Evolutionary conservation across 2,888 invertebrate genomes (phyloP).

Genomic region (Teleogryllus oceanicus): DNA sequence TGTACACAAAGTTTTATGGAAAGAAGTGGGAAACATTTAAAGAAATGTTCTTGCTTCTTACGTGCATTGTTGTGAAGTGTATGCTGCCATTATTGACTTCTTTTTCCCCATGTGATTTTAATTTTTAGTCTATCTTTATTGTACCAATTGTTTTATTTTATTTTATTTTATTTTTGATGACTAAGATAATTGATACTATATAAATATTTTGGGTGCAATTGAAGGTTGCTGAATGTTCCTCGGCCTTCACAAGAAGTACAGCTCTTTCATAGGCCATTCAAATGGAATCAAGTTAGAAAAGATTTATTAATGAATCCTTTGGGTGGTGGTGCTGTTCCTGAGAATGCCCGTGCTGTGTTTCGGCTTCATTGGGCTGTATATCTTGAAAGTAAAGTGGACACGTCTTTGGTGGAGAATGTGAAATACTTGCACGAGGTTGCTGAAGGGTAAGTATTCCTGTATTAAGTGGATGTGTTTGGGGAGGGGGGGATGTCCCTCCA

Average conservation of each 20-base stretch:
- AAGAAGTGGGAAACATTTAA: too few species aligned
- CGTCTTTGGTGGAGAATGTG: conserved; percentile 48
- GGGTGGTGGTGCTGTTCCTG: conserved; percentile 40
- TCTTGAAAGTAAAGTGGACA: conserved; percentile 46
- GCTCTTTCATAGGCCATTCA: conserved; percentile 39
- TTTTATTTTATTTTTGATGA: too few species aligned
- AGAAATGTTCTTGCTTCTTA: too few species aligned
- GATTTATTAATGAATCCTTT: conserved; percentile 46
- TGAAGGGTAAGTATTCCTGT: conserved; percentile 47
- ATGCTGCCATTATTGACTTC: too few species aligned
- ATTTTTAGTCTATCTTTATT: too few species aligned
- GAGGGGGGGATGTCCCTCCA: too few species aligned
- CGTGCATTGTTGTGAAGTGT: too few species aligned
- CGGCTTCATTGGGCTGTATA: conserved; percentile 54
- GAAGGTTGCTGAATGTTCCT: conserved; percentile 49
- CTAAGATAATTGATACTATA: too few species aligned
- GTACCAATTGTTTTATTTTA: too few species aligned
- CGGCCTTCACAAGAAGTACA: conserved; percentile 48
- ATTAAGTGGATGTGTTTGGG: too few species aligned
- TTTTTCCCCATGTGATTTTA: too few species aligned
- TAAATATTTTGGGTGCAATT: conserved; percentile 21
- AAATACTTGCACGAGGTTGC: conserved; percentile 49
- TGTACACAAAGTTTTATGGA: too few species aligned
- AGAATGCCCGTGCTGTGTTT: conserved; percentile 45
- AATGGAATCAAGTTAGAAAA: conserved; percentile 46